Base-by-base conservation (phyloP, 1,140 invertebrate species). In the Lutraria rhynchaena region DNA sequence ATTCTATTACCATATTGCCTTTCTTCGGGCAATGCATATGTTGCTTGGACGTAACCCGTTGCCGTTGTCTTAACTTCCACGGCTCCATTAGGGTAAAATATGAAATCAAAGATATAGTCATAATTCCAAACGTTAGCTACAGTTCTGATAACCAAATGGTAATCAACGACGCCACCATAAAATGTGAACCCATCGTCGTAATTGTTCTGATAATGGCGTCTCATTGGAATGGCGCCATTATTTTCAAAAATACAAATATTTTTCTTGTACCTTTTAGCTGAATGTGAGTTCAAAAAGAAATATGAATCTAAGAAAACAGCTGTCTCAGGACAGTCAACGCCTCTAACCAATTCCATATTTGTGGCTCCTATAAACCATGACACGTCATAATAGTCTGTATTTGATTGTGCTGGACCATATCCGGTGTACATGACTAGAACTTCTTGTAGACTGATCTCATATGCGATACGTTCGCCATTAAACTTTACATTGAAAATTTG, bases 61-160 rank as follows among this genome's bases (percentile, higher is more conserved):
- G 83, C 41, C 3, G 87, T 74, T 1, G 88, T 82, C 58, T 87
- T 88, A 2, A 87, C 58, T 63, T 91, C 89, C n/a, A 92, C 75
- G 22, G 82, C 84, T 0, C 90, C 91, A 74, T 91, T 90, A 37
- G 83, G 77, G 74, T 91, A 86, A 81, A 92, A 92, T 22, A 89
- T 88, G 57, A 89, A 91, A 63, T 92, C 91, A 58, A 91, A 87
- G 13, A 92, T 85, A 63, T 90, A 91, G 73, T 92, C 90, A 63
- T 89, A 91, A 69, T 89, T 91, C 82, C 85, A 86, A 29, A 89
- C 65, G 57, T 65, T 87, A 3, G 86, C 71, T 49, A 91, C 88
- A 27, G 89, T 87, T 51, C 91, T 83, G 24, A 92, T 81, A 24
- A 91, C 83, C 11, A 92, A 78, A 51, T 81, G 71, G 76, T 88